Evolutionary conservation across 2,888 invertebrate species (phyloP), one percentile per base, ranked within the genome.

Genomic region (Cataglyphis livida): DNA sequence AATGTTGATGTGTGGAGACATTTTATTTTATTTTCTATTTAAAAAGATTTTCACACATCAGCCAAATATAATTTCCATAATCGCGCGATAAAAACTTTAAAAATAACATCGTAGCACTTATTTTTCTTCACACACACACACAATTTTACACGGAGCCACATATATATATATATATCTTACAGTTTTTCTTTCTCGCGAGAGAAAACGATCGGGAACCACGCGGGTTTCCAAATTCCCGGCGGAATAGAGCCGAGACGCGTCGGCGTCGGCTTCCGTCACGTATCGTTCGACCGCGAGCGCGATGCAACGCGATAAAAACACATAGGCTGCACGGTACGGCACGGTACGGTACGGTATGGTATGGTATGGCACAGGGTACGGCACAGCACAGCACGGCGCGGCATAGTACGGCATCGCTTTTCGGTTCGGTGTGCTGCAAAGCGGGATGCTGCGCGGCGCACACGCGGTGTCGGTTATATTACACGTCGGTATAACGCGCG

Each of bases 401-500:
- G 54, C 41, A 54, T n/a, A 7, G 66, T 18, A 35, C 48, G n/a
- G 38, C 68, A 57, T 41, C 54, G 41, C 44, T n/a, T 75, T 70
- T 78, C 78, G 85, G 85, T 64, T 78, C 88, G 74, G 78, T 21
- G 64, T 82, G 64, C 68, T 79, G 82, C 76, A 89, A 86, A 51
- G 18, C 71, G 71, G 59, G 78, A 79, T 70, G 78, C 78, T 78
- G 78, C 71, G 89, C 89, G 78, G 90, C 89, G 78, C 71, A 89
- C 89, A 84, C 85, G 85, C 87, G 89, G 90, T 86, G 91, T 88
- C 84, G 89, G 91, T 90, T 90, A 90, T 90, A 90, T 90, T 90
- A 89, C 89, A 90, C 85, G 90, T 90, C 89, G 89, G 90, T 91
- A 87, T 91, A 91, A 90, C 91, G 86, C 88, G 87, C 84, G 61